These are phyloP conservation scores for Canis aureus DNA, from an alignment of 2,113 vertebrate genomes.

Conservation along the genomic window DNA sequence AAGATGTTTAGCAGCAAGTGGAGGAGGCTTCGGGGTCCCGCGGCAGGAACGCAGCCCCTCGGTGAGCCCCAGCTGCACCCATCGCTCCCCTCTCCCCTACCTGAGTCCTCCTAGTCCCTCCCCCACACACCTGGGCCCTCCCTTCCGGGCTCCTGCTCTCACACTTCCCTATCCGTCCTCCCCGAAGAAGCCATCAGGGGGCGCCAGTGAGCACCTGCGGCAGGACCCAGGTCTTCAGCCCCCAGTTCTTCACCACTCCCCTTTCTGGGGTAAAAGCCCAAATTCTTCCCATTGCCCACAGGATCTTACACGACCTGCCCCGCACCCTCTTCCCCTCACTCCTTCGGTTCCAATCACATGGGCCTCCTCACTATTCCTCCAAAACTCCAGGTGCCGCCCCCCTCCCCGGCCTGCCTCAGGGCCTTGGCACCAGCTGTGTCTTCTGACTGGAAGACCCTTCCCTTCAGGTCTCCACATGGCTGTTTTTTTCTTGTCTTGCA, in stretches of 20 bases:
- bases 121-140: neutral
- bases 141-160: rapidly evolving
- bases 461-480: neutral
- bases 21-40: neutral
- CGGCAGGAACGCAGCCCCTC: neutral
- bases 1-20: neutral
- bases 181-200: neutral
- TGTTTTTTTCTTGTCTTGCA: neutral
- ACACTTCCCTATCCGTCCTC: neutral
- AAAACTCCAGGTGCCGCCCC: neutral
- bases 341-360: neutral
- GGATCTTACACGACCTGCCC: neutral
- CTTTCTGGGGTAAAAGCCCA: neutral
- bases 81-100: neutral
- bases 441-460: neutral
- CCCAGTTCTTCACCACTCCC: neutral
- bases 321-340: neutral
- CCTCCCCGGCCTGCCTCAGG: neutral
- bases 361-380: neutral
- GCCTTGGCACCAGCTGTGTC: neutral
- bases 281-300: rapidly evolving
- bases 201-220: neutral
- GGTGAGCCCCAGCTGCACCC: neutral
- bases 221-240: neutral
- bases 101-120: neutral